Conservation (phyloP, 2,113 vertebrate species). For the Acrocephalus arundinaceus region DNA sequence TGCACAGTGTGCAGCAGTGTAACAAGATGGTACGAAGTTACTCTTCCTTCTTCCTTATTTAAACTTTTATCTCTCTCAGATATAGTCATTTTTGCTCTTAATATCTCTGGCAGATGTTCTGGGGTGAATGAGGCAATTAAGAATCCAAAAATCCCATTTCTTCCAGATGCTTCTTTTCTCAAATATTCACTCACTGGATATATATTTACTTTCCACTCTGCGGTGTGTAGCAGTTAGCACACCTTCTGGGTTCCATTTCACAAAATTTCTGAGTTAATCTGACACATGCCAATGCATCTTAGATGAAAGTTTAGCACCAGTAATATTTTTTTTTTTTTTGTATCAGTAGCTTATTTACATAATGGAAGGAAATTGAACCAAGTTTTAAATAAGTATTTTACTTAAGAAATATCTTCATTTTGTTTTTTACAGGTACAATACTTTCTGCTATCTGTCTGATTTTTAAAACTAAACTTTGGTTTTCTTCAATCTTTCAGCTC, state of each 20-base stretch:
- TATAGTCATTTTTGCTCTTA: slow-evolving; percentile 53
- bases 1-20: background rate
- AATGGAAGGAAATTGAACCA: background rate
- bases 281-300: slow-evolving; percentile 28
- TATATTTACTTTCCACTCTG: slow-evolving; percentile 63
- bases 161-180: slow-evolving; percentile 76
- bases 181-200: slow-evolving; percentile 66
- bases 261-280: slow-evolving; percentile 37
- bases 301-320: slow-evolving; percentile 21
- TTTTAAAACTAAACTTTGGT: background rate
- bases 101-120: slow-evolving; percentile 72
- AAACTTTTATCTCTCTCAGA: slow-evolving; percentile 34
- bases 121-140: slow-evolving; percentile 72
- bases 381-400: background rate
- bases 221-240: slow-evolving; percentile 41
- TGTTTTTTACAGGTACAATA: background rate
- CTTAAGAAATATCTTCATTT: background rate
- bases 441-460: background rate
- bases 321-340: background rate
- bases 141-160: slow-evolving; percentile 60
- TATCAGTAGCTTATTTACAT: background rate
- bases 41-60: slow-evolving; percentile 35
- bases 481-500: background rate
- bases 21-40: background rate
- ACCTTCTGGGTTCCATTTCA: slow-evolving; percentile 61